phyloP scores from a whole-genome alignment of 2,797 vertebrate genomes.

The Pseudomugil tenellus region DNA sequence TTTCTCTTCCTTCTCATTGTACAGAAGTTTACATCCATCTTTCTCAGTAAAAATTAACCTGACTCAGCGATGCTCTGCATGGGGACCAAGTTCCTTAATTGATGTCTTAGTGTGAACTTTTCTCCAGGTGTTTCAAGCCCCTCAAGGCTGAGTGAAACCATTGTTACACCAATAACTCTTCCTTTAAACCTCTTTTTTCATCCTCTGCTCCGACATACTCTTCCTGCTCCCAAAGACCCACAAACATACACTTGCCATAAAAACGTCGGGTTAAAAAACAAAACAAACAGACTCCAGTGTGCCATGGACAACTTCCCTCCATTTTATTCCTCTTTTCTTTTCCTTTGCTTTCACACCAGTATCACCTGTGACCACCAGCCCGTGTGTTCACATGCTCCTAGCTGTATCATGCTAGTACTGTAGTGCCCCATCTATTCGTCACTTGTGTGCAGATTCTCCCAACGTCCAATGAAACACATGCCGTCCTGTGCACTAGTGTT shows the following conservation, averaged over 20 bases:
- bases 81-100: conserved; percentile 13
- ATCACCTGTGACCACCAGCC: conserved; percentile 50
- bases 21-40: conserved; percentile 3
- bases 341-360: conserved; percentile 32
- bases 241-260: conserved; percentile 43
- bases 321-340: conserved; percentile 10
- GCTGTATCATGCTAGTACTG: conserved; percentile 38
- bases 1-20: background rate
- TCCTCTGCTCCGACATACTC: conserved; percentile 41
- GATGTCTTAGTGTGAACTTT: conserved; percentile 42
- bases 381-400: conserved; percentile 56
- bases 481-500: conserved; percentile 59
- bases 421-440: conserved; percentile 39
- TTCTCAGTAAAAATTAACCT: conserved; percentile 11
- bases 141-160: conserved; percentile 39
- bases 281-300: background rate
- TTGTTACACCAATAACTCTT: conserved; percentile 44
- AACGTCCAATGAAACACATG: conserved; percentile 36
- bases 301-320: conserved; percentile 7
- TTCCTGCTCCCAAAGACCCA: conserved; percentile 44
- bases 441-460: conserved; percentile 45
- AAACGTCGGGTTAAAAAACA: conserved; percentile 56
- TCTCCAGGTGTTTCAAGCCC: conserved; percentile 60
- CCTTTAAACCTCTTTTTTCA: conserved; percentile 51
- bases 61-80: conserved; percentile 4